Base-by-base conservation (phyloP, 2,797 vertebrate species). In the Bradypodion ventrale region DNA sequence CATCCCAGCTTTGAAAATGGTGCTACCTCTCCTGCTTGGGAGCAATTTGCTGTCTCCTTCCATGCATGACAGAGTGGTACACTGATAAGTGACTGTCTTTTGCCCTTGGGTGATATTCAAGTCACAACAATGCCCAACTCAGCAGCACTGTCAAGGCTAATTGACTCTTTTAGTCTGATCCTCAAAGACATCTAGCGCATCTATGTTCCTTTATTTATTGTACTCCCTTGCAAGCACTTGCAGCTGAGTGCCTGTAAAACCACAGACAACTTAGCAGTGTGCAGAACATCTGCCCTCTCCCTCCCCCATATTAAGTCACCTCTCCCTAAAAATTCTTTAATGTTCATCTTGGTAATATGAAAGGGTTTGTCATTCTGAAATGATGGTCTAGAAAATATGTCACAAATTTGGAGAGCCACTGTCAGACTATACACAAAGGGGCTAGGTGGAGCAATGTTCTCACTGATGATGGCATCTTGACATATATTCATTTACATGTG, bases 51-150 rank as follows among this genome's bases (percentile, higher is more conserved):
- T 56, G 23, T 35, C 66, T 70, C 44, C 59, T 77, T 40, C 78
- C 70, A 56, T 5, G 49, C 74, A 76, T 86, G 75, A 74, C 80
- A 70, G 73, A 87, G 62, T 35, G 37, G 52, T 40, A 8, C 49
- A 13, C 79, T 72, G 75, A 70, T 60, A 68, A 84, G 78, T 72
- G 56, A 25, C 56, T 80, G 65, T 25, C 35, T 70, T 88, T 46
- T 85, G 88, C 85, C 91, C 88, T 89, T 70, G 87, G 88, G 62
- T 89, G 66, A 88, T 37, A 75, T 73, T 0, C 81, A 25, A 87
- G 87, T 79, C 87, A 59, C n/a, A 25, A 52, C 85, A 60, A 63
- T 87, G 89, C 75, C 25, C 87, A 62, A 9, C 6, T 10, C 0
- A 0, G 78, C 85, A 77, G 82, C 40, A 1, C 65, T 2, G 80